These are phyloP conservation scores for Microcebus griseorufus DNA, from an alignment of 2,113 vertebrate genomes.

Conservation along the genomic window DNA sequence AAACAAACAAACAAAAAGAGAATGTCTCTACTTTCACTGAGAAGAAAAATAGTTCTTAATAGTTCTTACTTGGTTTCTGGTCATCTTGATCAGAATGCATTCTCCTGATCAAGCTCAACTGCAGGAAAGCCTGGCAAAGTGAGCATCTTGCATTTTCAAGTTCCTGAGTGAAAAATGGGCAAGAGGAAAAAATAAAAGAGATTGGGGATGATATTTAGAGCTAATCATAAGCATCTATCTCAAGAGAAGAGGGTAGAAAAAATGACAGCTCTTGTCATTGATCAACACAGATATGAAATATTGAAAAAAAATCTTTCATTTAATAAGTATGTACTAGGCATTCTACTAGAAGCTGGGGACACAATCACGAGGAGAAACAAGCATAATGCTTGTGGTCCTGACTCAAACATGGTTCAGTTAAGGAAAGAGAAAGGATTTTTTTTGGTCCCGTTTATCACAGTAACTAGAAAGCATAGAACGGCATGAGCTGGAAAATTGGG, in stretches of 20 bases:
- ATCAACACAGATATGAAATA: neutral
- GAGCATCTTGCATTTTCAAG: neutral
- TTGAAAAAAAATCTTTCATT: neutral
- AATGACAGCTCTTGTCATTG: neutral
- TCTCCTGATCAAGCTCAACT: neutral
- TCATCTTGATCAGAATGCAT: neutral
- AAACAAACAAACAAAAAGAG: neutral
- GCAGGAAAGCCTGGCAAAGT: neutral
- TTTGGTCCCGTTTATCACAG: neutral
- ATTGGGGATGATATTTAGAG: neutral
- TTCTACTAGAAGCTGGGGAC: neutral
- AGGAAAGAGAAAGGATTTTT: neutral
- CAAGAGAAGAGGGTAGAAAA: neutral
- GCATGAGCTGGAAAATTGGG: neutral
- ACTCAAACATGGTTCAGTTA: neutral
- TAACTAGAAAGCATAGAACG: neutral
- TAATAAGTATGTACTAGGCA: neutral
- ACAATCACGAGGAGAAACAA: neutral
- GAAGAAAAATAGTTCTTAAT: neutral
- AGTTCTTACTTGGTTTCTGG: neutral
- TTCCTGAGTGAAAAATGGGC: neutral
- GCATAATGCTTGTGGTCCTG: no score
- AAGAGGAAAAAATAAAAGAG: neutral
- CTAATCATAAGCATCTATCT: neutral
- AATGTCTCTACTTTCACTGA: neutral